Percentiles rank a stretch among this genome's conserved stretches.
Conservation (phyloP, 2,797 vertebrate species). For the Leptatherina wallacei region DNA sequence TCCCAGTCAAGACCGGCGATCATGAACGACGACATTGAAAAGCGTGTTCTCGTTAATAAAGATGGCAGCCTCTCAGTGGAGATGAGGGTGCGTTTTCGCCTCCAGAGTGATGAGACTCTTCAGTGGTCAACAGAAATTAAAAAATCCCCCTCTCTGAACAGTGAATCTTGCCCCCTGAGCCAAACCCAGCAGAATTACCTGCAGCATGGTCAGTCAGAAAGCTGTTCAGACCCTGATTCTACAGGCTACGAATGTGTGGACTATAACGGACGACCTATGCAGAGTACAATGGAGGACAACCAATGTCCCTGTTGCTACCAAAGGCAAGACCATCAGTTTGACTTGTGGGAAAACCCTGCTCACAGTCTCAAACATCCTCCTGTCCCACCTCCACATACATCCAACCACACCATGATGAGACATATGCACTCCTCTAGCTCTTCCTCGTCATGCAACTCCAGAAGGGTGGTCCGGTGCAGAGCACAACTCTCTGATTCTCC, state of each 20-base stretch:
- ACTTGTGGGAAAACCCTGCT: conserved; percentile 91
- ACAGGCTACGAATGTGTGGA: conserved; percentile 75
- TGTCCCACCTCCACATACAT: conserved; percentile 47
- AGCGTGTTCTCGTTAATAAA: conserved; percentile 88
- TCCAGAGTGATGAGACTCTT: conserved; percentile 85
- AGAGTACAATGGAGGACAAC: conserved; percentile 60
- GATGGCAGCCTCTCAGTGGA: conserved; percentile 93
- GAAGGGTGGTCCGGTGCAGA: conserved; percentile 70
- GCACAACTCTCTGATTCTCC: conserved; percentile 48
- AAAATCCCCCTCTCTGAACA: conserved; percentile 78
- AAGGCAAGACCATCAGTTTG: conserved; percentile 75
- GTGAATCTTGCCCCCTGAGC: conserved; percentile 74
- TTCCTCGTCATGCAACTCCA: conserved; percentile 77
- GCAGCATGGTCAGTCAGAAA: conserved; percentile 80
- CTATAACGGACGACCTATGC: conserved; percentile 76
- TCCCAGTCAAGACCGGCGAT: conserved; percentile 59
- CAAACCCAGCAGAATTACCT: conserved; percentile 65
- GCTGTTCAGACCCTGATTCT: conserved; percentile 82
- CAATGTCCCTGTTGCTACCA: conserved; percentile 80
- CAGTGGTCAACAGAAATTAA: conserved; percentile 88
- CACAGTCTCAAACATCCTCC: conserved; percentile 63
- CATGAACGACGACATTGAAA: conserved; percentile 87
- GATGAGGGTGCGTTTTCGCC: conserved; percentile 92
- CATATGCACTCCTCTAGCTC: conserved; percentile 80
- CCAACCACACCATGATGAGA: conserved; percentile 60